Evolutionary conservation across 2,113 vertebrate genomes (phyloP).

Genomic region (Todiramphus saurophagus): DNA sequence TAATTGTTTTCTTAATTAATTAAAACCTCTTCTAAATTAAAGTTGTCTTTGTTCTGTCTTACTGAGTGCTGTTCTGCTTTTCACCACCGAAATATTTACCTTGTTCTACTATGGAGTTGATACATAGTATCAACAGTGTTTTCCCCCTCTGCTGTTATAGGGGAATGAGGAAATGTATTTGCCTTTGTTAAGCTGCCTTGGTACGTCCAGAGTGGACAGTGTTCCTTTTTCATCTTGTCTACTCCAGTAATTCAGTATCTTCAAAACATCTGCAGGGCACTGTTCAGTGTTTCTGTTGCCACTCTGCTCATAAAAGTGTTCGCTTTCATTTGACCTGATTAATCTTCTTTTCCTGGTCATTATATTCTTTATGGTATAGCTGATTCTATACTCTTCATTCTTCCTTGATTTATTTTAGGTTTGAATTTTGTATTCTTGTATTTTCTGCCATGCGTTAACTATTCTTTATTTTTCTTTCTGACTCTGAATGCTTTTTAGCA

Average conservation of each 20-base stretch:
- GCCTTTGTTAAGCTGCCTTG: not conserved
- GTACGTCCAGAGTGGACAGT: not conserved
- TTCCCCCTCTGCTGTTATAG: not conserved
- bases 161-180: not conserved
- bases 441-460: not conserved
- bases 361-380: not conserved
- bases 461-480: not conserved
- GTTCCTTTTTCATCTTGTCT: not conserved
- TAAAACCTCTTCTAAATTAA: no score
- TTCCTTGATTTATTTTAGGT: not conserved
- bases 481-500: not conserved
- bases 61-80: not conserved
- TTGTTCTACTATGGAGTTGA: not conserved
- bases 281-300: not conserved
- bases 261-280: not conserved
- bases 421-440: not conserved
- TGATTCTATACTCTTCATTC: not conserved
- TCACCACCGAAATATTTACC: not conserved
- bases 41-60: not conserved
- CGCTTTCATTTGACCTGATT: not conserved
- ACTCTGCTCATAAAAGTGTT: not conserved
- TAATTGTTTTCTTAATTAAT: not conserved
- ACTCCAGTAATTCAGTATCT: not conserved
- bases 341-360: not conserved
- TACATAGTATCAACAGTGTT: not conserved